phyloP scores from a whole-genome alignment of 2,888 invertebrate species.

The Oligia fasciuncula region DNA sequence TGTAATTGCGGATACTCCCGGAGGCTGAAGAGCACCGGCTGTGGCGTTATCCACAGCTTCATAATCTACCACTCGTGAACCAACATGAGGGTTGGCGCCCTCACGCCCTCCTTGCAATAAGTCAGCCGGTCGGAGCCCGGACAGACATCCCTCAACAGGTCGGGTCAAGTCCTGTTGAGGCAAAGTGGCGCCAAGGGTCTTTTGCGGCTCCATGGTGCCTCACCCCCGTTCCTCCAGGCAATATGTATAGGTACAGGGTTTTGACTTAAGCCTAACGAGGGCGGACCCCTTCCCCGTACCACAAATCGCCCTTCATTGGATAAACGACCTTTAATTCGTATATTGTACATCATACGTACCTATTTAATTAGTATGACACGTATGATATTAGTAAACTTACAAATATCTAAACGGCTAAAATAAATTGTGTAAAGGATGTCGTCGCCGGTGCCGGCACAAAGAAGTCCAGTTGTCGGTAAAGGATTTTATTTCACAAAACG shows the following conservation, averaged over 20 bases:
- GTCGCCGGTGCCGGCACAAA: no score
- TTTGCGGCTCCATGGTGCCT: slow-evolving; percentile 44
- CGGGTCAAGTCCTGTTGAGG: not conserved
- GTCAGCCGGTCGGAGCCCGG: not conserved
- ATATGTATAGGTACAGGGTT: slow-evolving; percentile 5
- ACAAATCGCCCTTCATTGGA: not conserved
- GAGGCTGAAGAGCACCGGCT: no score
- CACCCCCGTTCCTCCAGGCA: slow-evolving; percentile 38
- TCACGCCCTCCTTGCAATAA: not conserved
- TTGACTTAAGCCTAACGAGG: slow-evolving; percentile 19
- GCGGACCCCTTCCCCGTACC: slow-evolving; percentile 20
- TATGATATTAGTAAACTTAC: not conserved
- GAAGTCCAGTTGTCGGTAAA: no score
- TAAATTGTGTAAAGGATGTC: no score
- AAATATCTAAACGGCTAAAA: not conserved
- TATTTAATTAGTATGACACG: not conserved
- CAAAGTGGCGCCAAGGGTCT: slow-evolving; percentile 41
- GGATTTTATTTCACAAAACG: no score
- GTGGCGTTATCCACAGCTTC: not conserved
- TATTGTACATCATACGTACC: not conserved
- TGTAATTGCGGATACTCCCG: no score
- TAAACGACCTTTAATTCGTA: not conserved
- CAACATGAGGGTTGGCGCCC: no score
- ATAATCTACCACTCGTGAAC: not conserved
- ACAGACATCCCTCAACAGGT: not conserved